These are phyloP conservation scores for Chrysogorgia sp. DNA, from an alignment of 92 coral and sea anemone species.

Conservation along the genomic window DNA sequence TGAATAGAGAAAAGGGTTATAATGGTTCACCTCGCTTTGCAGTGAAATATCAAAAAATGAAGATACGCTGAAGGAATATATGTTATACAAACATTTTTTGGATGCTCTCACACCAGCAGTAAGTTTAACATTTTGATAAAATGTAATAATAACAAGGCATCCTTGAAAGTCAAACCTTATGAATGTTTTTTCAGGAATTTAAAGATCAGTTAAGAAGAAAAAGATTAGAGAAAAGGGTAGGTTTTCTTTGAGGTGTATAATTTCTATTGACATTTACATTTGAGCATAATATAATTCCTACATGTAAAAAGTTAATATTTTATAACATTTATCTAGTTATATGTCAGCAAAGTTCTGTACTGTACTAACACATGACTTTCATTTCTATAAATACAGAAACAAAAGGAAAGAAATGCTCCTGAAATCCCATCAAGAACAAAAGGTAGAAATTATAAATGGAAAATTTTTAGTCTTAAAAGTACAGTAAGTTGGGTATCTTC, in stretches of 20 bases:
- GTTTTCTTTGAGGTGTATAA: constrained; percentile 52
- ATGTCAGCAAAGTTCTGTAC: no score
- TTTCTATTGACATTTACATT: no score
- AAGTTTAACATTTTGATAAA: constrained; percentile 2
- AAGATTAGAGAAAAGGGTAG: constrained; percentile 78
- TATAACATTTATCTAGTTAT: no score
- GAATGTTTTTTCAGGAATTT: constrained; percentile 67
- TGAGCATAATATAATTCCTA: no score
- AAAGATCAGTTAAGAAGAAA: constrained; percentile 68
- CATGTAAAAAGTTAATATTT: no score
- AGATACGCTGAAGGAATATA: constrained; percentile 89
- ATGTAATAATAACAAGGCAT: neutral
- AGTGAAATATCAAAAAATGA: constrained; percentile 99
- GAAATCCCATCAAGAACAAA: constrained; percentile 4
- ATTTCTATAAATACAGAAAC: neutral
- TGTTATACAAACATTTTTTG: constrained; percentile 87
- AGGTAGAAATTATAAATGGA: neutral
- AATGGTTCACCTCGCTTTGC: neutral
- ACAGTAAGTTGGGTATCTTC: no score
- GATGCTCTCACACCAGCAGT: constrained; percentile 96
- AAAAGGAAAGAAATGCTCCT: neutral
- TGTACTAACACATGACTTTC: neutral
- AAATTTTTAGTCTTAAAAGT: no score
- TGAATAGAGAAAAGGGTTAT: no score
- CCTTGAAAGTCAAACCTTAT: neutral